Evolutionary conservation across 2,888 invertebrate species (phyloP), one percentile per base, ranked within the genome.

Genomic region (Neelides folsomi): DNA sequence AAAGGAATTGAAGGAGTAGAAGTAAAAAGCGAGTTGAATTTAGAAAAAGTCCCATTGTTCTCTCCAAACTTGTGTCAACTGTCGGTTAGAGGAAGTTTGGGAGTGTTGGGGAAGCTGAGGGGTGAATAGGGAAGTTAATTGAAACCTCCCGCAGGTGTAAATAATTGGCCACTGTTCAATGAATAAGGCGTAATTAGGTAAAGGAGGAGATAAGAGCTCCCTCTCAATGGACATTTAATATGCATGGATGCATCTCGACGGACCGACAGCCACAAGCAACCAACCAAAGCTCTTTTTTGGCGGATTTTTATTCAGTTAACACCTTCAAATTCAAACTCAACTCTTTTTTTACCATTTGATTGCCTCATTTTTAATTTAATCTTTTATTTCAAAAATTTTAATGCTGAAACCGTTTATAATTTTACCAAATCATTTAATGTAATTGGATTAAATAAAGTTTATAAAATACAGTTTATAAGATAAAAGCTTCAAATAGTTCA

Each of bases 1-100:
- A 27, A 27, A 27, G 3, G 7, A 27, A 27, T 51, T 49, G 53
- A 53, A 48, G 45, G 46, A 49, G 56, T 56, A 35, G 53, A 56
- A 45, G 49, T 56, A 34, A 53, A 53, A 56, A 53, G 56, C 51
- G 53, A 47, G 49, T 38, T 18, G 7, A 13, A 34, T 15, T n/a
- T 15, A 15, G 8, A 43, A 5, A 34, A 45, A 45, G 15, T 15
- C 13, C 16, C 16, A 15, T 15, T 13, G 20, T 18, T 19, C 43
- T n/a, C 5, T 13, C 43, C 16, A 2, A n/a, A 20, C n/a, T 9
- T 12, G 19, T 43, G n/a, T 19, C 39, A 47, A 27, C 47, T 47
- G 47, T 47, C 39, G 16, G 15, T 20, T 27, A 39, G 38, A 47
- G 38, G 47, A 47, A 27, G 15, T 27, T 18, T 38, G 40, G 39